Percentiles rank a stretch among this genome's conserved stretches.
These are phyloP conservation scores for Leiothrix lutea DNA, from an alignment of 2,113 vertebrate species.

Conservation along the genomic window DNA sequence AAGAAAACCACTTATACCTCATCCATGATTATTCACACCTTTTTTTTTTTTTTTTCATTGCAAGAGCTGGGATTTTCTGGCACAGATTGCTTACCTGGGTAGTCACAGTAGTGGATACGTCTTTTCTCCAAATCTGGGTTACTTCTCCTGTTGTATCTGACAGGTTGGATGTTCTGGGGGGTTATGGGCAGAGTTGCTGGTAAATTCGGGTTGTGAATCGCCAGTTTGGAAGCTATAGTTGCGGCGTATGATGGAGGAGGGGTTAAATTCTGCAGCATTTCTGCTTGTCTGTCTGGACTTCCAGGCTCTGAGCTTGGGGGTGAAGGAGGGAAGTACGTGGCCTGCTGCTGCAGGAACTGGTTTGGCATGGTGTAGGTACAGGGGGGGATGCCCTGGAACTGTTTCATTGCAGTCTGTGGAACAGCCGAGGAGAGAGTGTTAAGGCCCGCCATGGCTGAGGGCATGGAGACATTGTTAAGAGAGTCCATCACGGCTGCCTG, in stretches of 20 bases:
- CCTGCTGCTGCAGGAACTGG: slow-evolving; percentile 79
- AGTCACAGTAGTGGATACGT: slow-evolving; percentile 94
- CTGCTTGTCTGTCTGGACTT: slow-evolving; percentile 90
- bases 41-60: neutral
- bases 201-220: slow-evolving; percentile 78
- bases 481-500: slow-evolving; percentile 82
- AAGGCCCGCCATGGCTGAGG: slow-evolving; percentile 78
- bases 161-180: slow-evolving; percentile 75
- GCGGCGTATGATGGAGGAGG: slow-evolving; percentile 93
- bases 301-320: slow-evolving; percentile 94
- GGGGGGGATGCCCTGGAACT: slow-evolving; percentile 75
- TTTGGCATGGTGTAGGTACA: slow-evolving; percentile 80
- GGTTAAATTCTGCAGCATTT: slow-evolving; percentile 88
- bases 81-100: slow-evolving; percentile 79
- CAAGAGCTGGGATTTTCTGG: neutral
- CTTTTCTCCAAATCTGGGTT: slow-evolving; percentile 96
- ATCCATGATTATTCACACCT: neutral
- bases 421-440: slow-evolving; percentile 77
- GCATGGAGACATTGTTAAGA: slow-evolving; percentile 75
- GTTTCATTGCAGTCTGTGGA: slow-evolving; percentile 79
- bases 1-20: neutral
- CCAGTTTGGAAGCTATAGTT: slow-evolving; percentile 91
- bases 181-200: slow-evolving; percentile 78
- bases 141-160: slow-evolving; percentile 88
- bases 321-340: slow-evolving; percentile 89